These are phyloP conservation scores for Ctenochaetus hawaiiensis DNA, from an alignment of 2,797 vertebrate genomes.

Conservation along the genomic window DNA sequence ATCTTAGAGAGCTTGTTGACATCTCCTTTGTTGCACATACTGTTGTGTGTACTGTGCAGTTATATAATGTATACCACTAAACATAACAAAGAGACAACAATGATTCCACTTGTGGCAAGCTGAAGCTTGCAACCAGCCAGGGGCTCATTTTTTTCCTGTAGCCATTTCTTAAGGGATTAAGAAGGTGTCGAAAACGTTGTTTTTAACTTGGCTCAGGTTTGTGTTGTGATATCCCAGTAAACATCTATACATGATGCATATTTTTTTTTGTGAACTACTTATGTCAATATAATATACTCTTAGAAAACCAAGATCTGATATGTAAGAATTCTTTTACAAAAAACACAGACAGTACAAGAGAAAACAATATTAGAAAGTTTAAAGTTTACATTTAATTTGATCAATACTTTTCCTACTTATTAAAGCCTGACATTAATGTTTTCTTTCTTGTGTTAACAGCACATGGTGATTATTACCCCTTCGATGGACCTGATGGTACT, in stretches of 20 bases:
- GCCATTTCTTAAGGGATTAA: not conserved
- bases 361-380: not conserved
- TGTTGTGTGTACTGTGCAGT: not conserved
- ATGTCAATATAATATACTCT: not conserved
- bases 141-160: not conserved
- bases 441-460: conserved; percentile 68
- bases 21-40: not conserved
- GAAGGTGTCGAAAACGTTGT: not conserved
- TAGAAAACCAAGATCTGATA: no score
- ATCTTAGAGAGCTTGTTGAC: not conserved
- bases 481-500: conserved; percentile 84
- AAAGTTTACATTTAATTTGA: not conserved
- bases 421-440: no score
- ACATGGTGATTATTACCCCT: conserved; percentile 87
- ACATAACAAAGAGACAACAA: conserved; percentile 53
- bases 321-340: not conserved
- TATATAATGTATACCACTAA: conserved; percentile 67
- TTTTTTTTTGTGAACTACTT: not conserved
- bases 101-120: conserved; percentile 2
- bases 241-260: not conserved
- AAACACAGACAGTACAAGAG: not conserved
- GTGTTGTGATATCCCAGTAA: not conserved
- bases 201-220: not conserved
- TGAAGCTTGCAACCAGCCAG: conserved; percentile 10
- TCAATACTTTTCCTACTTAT: no score